These are phyloP conservation scores for Aplodontia rufa DNA, from an alignment of 2,113 vertebrate genomes.

Conservation along the genomic window DNA sequence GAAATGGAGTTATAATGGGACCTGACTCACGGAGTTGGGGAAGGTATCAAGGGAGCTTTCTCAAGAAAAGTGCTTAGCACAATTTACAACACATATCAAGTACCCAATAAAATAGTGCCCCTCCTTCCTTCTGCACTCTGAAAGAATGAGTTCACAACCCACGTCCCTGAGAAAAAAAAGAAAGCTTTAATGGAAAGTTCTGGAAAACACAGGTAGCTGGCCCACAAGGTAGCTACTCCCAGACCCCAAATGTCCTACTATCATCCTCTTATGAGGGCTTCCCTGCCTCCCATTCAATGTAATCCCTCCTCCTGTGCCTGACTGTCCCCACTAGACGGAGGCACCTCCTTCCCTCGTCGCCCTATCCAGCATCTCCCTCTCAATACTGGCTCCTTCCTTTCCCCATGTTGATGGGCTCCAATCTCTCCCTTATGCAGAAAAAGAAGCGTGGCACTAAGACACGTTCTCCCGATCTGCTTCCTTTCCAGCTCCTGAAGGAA, in stretches of 20 bases:
- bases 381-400: neutral
- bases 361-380: neutral
- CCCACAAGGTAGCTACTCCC: neutral
- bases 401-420: neutral
- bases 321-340: neutral
- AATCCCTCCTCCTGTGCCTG: neutral
- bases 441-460: neutral
- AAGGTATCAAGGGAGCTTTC: neutral
- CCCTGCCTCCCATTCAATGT: neutral
- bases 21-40: neutral
- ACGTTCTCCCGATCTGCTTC: accelerated
- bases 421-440: neutral
- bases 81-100: neutral
- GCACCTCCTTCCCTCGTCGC: neutral
- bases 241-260: neutral
- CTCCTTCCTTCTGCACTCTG: neutral
- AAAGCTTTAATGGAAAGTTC: neutral
- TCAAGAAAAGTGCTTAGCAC: neutral
- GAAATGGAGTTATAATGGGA: neutral
- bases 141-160: neutral
- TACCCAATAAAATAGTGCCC: neutral
- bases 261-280: neutral
- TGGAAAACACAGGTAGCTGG: neutral
- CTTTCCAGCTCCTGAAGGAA: neutral
- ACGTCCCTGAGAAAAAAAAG: conserved; percentile 11